Evolutionary conservation across 1,140 invertebrate genomes (phyloP).

Genomic region (Euglossa dilemma): DNA sequence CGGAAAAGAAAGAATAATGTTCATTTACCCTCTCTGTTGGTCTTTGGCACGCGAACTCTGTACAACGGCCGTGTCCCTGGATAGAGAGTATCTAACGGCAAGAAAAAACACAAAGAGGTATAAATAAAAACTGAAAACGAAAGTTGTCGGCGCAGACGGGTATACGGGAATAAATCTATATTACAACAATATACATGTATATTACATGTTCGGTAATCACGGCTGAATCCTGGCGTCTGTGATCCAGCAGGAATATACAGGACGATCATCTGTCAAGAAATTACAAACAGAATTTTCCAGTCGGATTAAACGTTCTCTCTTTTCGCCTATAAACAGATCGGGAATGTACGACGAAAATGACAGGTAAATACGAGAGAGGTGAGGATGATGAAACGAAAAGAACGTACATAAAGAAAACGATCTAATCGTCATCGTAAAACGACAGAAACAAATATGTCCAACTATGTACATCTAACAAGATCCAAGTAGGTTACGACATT

Average conservation of each 20-base stretch:
- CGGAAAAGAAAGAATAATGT: conserved; percentile 60
- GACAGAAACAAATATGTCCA: background rate
- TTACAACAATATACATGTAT: conserved; percentile 40
- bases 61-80: conserved; percentile 81
- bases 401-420: background rate
- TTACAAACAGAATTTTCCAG: background rate
- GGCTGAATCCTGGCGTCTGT: background rate
- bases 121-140: conserved; percentile 55
- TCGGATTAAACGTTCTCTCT: background rate
- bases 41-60: conserved; percentile 81
- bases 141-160: conserved; percentile 13
- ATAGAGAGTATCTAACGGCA: conserved; percentile 83
- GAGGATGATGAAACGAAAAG: background rate
- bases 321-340: background rate
- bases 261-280: conserved; percentile 16
- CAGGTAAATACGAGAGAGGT: background rate
- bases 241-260: background rate
- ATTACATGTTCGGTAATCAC: conserved; percentile 28
- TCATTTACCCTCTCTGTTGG: conserved; percentile 84
- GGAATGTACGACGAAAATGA: background rate
- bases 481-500: conserved; percentile 18
- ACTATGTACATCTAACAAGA: conserved; percentile 8
- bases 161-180: conserved; percentile 26
- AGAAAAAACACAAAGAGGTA: conserved; percentile 63
- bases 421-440: background rate